Evolutionary conservation across 2,113 vertebrate species (phyloP), one percentile per base, ranked within the genome.

Genomic region (Vimba vimba): DNA sequence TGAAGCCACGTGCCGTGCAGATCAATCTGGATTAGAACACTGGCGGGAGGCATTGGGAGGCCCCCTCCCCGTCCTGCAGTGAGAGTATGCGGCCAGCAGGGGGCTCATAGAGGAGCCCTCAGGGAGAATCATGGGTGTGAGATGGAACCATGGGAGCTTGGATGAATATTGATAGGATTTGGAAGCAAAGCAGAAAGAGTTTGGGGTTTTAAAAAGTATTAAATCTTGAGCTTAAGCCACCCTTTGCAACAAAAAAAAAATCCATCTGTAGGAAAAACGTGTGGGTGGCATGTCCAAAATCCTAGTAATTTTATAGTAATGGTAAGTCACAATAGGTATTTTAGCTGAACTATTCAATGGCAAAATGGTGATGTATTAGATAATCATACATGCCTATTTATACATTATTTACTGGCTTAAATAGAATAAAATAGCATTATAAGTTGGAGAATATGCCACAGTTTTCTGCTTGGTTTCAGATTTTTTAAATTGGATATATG

Each of bases 11-110:
- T 88, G 89, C 84, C 78, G 79, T 23, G 50, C 52, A 27, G 79
- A 89, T 89, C 89, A 89, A 89, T 89, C 68, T 43, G 85, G 86
- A 91, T 91, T 89, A 91, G 85, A 77, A 45, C 76, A 69, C 60
- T 64, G 27, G 59, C 3, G 3, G 85, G 77, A 86, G 74, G 78
- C 30, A 55, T 11, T 25, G 23, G 17, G 64, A 78, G 60, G 80
- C 25, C 21, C 47, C 36, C 73, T 83, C 45, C 45, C 13, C 9
- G 0, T 45, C 50, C 52, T 64, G 83, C 81, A 88, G 60, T 25
- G 30, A 85, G 60, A 39, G 71, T 17, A 86, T 50, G 64, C 10
- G 69, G 45, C 86, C 89, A 87, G 87, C 87, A 88, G 88, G 86
- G 73, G 85, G 88, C 55, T 82, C 27, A 33, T 21, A 52, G 60